Base-by-base conservation (phyloP, 30 jellyfish, hydroid and myxozoan genomes). In the Catostylus mosaicus region DNA sequence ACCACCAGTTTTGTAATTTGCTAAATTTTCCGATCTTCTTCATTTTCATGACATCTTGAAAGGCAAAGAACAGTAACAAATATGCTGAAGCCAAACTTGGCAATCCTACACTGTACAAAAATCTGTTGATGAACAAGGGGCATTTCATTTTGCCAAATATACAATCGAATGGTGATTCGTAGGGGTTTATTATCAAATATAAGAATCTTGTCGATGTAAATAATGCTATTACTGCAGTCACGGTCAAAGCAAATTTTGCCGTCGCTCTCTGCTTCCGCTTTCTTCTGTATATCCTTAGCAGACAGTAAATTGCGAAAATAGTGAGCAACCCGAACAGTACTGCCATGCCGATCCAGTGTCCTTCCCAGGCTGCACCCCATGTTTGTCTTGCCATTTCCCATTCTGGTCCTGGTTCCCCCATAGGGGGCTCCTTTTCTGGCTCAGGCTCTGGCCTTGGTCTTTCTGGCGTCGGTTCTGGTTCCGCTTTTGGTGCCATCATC, bases 291-390 rank as follows among this genome's bases (percentile, higher is more conserved):
- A 88, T 31, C 26, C 87, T n/a, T 35, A 69, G 43, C 71, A 88
- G 82, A 43, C 67, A 57, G 52, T 50, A 27, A 3, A 74, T 18
- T 23, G 89, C 79, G 4, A 79, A n/a, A 4, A 88, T 51, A 2
- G 89, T 30, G 14, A 80, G 64, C 16, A 73, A 2, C 10, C 73
- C 76, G 27, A 79, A 88, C 14, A 80, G 34, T 19, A 88, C 88
- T 23, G 91, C 88, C 70, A 56, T 46, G 10, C 93, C 93, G 19
- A 88, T 88, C 97, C 97, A 88, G 48, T 88, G 97, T 7, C 32
- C 22, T 0, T 86, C 94, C 97, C 97, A 88, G 1, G 83, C 93
- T 7, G 62, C 40, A 30, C 60, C 48, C 2, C 24, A 0, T 23
- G 20, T 23, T 43, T 69, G n/a, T 52, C 24, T 79, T 3, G 92